Conservation (phyloP, 2,113 vertebrate genomes). For the Ammodytes marinus region DNA sequence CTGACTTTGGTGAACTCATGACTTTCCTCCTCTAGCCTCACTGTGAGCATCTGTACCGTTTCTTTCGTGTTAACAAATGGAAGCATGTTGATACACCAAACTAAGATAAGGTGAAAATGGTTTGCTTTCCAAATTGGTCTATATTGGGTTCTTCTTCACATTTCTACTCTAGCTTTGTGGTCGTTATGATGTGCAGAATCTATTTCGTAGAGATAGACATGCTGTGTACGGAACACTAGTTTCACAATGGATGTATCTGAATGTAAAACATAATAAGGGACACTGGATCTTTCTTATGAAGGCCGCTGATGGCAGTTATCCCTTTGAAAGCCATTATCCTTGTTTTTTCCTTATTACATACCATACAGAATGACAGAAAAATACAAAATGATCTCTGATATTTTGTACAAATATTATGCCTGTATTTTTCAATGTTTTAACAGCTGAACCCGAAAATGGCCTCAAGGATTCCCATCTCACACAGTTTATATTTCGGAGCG, state of each 20-base stretch:
- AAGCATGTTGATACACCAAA: neutral
- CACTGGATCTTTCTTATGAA: neutral
- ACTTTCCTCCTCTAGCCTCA: neutral
- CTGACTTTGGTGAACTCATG: neutral
- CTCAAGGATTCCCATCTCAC: neutral
- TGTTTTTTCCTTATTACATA: neutral
- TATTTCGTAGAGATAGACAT: neutral
- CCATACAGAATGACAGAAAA: neutral
- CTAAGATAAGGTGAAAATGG: neutral
- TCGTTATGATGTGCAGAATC: neutral
- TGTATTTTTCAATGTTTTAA: neutral
- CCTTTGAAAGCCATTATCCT: neutral
- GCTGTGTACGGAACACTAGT: neutral
- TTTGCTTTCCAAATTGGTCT: too few relatives aligned
- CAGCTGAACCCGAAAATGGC: constrained; percentile 16
- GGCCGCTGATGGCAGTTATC: neutral
- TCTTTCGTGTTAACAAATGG: neutral
- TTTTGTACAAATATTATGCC: neutral
- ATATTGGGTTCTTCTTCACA: neutral
- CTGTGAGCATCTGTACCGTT: neutral
- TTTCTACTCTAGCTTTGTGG: neutral
- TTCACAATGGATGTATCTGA: neutral
- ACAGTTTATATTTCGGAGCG: constrained; percentile 3
- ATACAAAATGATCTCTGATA: neutral
- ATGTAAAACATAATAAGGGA: neutral